Evolutionary conservation across 1,140 invertebrate species (phyloP), one percentile per base, ranked within the genome.

Genomic region (Semibalanus balanoides): DNA sequence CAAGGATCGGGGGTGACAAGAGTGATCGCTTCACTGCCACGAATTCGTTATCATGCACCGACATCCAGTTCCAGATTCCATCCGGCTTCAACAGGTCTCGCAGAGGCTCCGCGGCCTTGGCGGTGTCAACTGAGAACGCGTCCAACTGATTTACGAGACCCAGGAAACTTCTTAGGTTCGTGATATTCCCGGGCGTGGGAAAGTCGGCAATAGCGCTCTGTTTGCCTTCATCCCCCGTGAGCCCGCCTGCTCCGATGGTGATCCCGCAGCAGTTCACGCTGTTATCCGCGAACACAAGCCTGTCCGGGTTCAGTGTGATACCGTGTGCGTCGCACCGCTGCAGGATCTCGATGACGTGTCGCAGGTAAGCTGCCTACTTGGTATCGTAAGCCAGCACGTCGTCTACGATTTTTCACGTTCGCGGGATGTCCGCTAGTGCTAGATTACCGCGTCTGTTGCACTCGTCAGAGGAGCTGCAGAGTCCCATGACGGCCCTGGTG

Each of bases 391-490:
- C 75, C 27, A 80, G 31, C 22, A 80, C 73, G 72, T 80, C 79
- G 35, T 79, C 78, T 29, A 80, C 79, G 17, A 80, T 78, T 31
- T 78, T 80, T 64, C 75, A 30, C 22, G 76, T 75, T 31, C 78
- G 40, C 0, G 75, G 72, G 28, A 80, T 27, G n/a, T 76, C 78
- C 11, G 74, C 73, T 27, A 79, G 74, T 30, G 75, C 79, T 25
- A 77, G 69, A 74, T 79, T 78, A 22, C 78, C 78, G 69, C 77
- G 77, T 28, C 77, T 40, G 3, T 76, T 77, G 74, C 79, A 81
- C 43, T 79, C 81, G 51, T 80, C 81, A 30, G 76, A 80, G 27
- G 78, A 74, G 0, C 77, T 78, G 73, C 76, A 72, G 0, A 78
- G 74, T 75, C 71, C 75, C 78, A 9, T 78, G 76, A 78, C 79